phyloP scores from a whole-genome alignment of 2,797 vertebrate species.

The Echeneis naucrates region DNA sequence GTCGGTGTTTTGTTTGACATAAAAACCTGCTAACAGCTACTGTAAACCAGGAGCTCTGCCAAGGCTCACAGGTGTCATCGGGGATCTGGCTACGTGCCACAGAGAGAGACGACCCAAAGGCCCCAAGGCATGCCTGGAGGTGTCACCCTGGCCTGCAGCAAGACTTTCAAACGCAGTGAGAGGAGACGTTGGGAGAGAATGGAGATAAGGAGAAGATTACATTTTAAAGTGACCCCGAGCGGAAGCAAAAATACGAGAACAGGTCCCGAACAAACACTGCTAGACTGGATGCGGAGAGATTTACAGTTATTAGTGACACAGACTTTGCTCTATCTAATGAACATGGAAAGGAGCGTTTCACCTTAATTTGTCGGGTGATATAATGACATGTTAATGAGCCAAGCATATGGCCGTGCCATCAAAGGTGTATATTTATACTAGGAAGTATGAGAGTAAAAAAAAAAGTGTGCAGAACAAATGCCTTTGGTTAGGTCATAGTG shows the following conservation, averaged over 20 bases:
- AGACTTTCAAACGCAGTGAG: constrained; percentile 42
- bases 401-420: constrained; percentile 56
- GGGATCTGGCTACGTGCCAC: constrained; percentile 70
- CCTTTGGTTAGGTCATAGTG: constrained; percentile 82
- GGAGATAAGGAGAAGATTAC: constrained; percentile 26
- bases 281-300: background rate
- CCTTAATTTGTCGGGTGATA: constrained; percentile 46
- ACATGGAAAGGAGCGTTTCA: constrained; percentile 27
- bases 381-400: constrained; percentile 64
- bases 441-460: constrained; percentile 46
- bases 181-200: constrained; percentile 25
- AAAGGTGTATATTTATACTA: constrained; percentile 70
- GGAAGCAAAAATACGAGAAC: background rate
- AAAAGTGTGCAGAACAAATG: constrained; percentile 70
- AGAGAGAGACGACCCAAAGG: constrained; percentile 60
- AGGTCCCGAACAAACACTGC: background rate
- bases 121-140: constrained; percentile 60
- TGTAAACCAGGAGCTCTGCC: constrained; percentile 77
- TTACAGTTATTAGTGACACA: constrained; percentile 9
- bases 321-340: constrained; percentile 21
- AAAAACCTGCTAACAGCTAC: constrained; percentile 74
- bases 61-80: constrained; percentile 77
- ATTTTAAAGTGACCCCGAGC: constrained; percentile 19
- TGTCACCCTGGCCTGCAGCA: constrained; percentile 44
- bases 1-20: constrained; percentile 79